Evolutionary conservation across 2,113 vertebrate species (phyloP), one percentile per base, ranked within the genome.

Genomic region (Psittacus erithacus): DNA sequence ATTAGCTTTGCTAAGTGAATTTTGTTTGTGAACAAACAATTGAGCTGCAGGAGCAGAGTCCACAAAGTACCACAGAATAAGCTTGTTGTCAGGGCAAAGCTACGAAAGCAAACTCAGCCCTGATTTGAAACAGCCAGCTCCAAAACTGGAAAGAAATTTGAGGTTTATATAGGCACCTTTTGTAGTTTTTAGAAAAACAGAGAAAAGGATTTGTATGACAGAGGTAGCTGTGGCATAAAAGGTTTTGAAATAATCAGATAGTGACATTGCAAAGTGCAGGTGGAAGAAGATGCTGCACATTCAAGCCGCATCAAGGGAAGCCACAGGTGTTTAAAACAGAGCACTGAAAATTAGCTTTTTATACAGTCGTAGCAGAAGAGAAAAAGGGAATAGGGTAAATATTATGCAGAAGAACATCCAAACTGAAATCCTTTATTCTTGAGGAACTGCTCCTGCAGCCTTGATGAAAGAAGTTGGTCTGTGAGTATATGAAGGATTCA

Each of bases 141-240:
- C 80, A 68, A 77, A 69, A 38, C 39, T 28, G 33, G 86, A 91
- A 89, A 33, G 88, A 95, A 95, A 96, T 92, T 39, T 17, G 35
- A 46, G 28, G 22, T 59, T 38, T 82, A 33, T 49, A 70, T 2
- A 7, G 38, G 24, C 38, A 57, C 55, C 50, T 47, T 77, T 79
- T 62, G 74, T 62, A 80, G 62, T 20, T 78, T 77, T 84, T 65
- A 46, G 43, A 81, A 81, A 13, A 83, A 23, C 17, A 50, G 29
- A 65, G 33, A n/a, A 65, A 83, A 76, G 39, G 28, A 55, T 47
- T 70, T 62, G 13, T 75, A 12, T 50, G 44, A 53, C 65, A 60
- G 71, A 79, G 75, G 73, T 15, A 86, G 46, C 50, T 2, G 0
- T 55, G 49, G 28, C 1, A 1, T 33, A 8, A 75, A 65, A 60